A percentile compares a stretch with the other conserved stretches of the same genome.
Evolutionary conservation across 1,140 invertebrate genomes (phyloP).

Genomic region (Galleria mellonella): DNA sequence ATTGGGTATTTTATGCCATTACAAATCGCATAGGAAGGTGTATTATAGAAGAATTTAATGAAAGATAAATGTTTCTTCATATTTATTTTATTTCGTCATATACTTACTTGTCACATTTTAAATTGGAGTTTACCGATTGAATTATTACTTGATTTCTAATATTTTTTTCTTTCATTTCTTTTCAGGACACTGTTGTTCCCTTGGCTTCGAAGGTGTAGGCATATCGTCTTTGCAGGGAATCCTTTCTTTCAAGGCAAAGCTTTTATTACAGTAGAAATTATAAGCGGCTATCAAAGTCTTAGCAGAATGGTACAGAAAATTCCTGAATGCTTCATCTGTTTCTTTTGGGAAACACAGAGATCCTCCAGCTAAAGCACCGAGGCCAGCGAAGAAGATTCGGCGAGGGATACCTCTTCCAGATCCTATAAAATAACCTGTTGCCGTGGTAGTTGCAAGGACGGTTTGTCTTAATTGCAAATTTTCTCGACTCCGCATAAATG

Average conservation of each 20-base stretch:
- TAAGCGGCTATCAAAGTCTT: slow-evolving; percentile 27
- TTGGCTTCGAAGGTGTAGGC: slow-evolving; percentile 14
- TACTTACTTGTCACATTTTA: too few species aligned
- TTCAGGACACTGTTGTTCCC: slow-evolving; percentile 20
- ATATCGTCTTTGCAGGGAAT: slow-evolving; percentile 38
- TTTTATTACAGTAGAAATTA: slow-evolving; percentile 25
- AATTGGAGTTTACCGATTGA: too few species aligned
- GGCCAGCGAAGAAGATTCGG: slow-evolving; percentile 25
- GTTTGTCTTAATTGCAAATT: slow-evolving; percentile 25
- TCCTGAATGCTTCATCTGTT: slow-evolving; percentile 40
- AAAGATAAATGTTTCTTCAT: too few species aligned
- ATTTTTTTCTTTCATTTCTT: slow-evolving; percentile 21
- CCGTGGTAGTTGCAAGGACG: slow-evolving; percentile 17
- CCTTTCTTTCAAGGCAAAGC: slow-evolving; percentile 26
- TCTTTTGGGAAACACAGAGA: slow-evolving; percentile 47
- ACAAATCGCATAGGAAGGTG: too few species aligned
- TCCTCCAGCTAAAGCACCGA: slow-evolving; percentile 30
- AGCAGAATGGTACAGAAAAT: slow-evolving; percentile 17
- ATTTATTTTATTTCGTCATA: too few species aligned
- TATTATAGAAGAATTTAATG: too few species aligned
- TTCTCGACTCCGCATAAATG: slow-evolving; percentile 28
- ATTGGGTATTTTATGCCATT: too few species aligned
- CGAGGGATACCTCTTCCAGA: slow-evolving; percentile 24
- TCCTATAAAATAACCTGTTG: slow-evolving; percentile 27
- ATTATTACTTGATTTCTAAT: not conserved